Evolutionary conservation across 2,797 vertebrate species (phyloP).

Genomic region (Poecile montanus): DNA sequence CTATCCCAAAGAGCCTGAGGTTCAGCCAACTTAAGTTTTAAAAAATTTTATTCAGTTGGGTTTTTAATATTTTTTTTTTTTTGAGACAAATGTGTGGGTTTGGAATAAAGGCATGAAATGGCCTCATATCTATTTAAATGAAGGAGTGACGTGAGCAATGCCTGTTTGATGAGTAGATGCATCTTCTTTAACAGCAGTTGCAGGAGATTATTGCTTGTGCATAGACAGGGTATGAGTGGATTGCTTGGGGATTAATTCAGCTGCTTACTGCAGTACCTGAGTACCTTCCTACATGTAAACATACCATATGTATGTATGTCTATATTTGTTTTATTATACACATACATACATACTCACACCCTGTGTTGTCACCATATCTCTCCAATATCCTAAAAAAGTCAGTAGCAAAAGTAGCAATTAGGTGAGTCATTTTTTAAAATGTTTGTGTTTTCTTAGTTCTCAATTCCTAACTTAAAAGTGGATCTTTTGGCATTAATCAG

Average conservation of each 20-base stretch:
- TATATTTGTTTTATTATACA: conserved; percentile 22
- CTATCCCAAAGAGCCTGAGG: conserved; percentile 46
- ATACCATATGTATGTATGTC: conserved; percentile 35
- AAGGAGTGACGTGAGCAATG: background rate
- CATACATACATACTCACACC: conserved; percentile 23
- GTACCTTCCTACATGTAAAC: background rate
- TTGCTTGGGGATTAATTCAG: background rate
- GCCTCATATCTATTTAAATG: background rate
- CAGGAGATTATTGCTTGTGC: background rate
- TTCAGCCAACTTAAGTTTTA: conserved; percentile 8
- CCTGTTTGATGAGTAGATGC: background rate
- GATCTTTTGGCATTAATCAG: background rate
- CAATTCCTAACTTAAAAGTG: background rate
- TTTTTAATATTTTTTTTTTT: background rate
- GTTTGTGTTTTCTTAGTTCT: background rate
- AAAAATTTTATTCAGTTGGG: background rate
- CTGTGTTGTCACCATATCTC: background rate
- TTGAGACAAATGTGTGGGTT: background rate
- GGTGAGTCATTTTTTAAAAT: conserved; percentile 13
- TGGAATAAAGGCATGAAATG: background rate
- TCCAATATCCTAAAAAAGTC: background rate
- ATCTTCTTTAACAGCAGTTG: background rate
- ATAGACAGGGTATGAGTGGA: background rate
- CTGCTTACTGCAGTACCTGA: background rate
- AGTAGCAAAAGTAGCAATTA: conserved; percentile 34